Evolutionary conservation across 37 sponge, comb jelly and placozoan species (phyloP).

Genomic region (Sycon ciliatum): DNA sequence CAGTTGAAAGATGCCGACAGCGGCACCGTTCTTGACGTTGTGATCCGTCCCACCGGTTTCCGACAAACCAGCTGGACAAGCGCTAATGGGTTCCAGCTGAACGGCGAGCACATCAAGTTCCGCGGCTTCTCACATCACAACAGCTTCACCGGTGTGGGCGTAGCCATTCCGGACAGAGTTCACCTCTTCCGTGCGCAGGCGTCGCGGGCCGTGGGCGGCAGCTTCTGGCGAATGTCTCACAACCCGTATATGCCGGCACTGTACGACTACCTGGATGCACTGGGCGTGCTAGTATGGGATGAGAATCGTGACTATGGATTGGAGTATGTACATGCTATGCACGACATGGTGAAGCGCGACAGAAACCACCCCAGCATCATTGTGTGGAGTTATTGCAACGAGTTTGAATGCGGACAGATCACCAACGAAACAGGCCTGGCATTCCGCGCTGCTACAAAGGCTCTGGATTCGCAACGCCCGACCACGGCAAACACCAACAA

Average conservation of each 20-base stretch:
- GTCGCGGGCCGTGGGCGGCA: conserved; percentile 46
- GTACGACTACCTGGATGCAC: conserved; percentile 36
- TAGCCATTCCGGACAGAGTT: conserved; percentile 36
- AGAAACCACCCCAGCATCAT: conserved; percentile 54
- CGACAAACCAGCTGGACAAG: conserved; percentile 29
- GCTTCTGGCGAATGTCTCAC: conserved; percentile 54
- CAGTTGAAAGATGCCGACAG: too few species aligned
- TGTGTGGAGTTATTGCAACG: conserved; percentile 50
- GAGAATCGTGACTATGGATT: conserved; percentile 48
- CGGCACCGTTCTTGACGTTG: too few species aligned
- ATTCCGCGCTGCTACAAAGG: conserved; percentile 30
- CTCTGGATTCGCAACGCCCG: conserved; percentile 26
- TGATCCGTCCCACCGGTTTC: conserved; percentile 21
- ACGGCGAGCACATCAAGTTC: conserved; percentile 31
- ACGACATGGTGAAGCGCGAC: conserved; percentile 54
- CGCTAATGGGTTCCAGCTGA: conserved; percentile 36
- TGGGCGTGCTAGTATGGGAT: conserved; percentile 52
- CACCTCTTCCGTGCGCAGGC: conserved; percentile 45
- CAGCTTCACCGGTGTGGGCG: conserved; percentile 50
- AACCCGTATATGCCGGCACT: conserved; percentile 42
- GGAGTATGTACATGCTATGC: conserved; percentile 30
- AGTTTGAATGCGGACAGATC: conserved; percentile 36
- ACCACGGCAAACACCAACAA: conserved; percentile 34
- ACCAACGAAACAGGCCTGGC: not conserved
- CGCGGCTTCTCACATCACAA: conserved; percentile 48